These are phyloP conservation scores for Metridium senile DNA, from an alignment of 92 coral and sea anemone genomes.

Conservation along the genomic window DNA sequence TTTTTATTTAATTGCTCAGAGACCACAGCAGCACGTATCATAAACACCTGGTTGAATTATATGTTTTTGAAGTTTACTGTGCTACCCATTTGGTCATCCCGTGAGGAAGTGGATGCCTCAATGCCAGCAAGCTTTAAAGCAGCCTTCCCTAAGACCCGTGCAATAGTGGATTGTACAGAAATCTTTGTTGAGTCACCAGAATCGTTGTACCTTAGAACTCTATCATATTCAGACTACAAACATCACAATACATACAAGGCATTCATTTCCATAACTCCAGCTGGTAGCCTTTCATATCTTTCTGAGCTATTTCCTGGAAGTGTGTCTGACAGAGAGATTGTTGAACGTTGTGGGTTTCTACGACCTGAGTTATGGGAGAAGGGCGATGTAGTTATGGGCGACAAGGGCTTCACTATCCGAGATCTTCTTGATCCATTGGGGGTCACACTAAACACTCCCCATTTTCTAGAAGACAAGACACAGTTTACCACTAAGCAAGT, in stretches of 20 bases:
- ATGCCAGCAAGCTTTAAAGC: slow-evolving; percentile 58
- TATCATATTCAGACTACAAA: slow-evolving; percentile 59
- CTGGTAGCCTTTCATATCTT: slow-evolving; percentile 46
- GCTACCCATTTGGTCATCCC: slow-evolving; percentile 56
- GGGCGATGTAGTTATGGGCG: slow-evolving; percentile 62
- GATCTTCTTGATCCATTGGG: slow-evolving; percentile 46
- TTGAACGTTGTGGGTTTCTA: slow-evolving; percentile 51
- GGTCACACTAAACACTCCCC: slow-evolving; percentile 44
- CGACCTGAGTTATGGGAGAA: slow-evolving; percentile 47
- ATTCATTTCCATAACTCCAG: slow-evolving; percentile 51
- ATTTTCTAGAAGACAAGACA: slow-evolving; percentile 41
- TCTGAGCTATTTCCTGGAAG: slow-evolving; percentile 51
- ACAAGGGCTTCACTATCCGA: slow-evolving; percentile 46
- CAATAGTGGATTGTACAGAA: slow-evolving; percentile 47
- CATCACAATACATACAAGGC: slow-evolving; percentile 58
- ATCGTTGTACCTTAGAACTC: slow-evolving; percentile 40
- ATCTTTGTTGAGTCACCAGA: slow-evolving; percentile 61
- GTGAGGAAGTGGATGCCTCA: slow-evolving; percentile 48
- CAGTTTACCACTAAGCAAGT: slow-evolving; percentile 48
- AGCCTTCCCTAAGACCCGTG: slow-evolving; percentile 56
- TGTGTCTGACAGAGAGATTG: slow-evolving; percentile 54
- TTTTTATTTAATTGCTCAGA: slow-evolving; percentile 42
- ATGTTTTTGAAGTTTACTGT: slow-evolving; percentile 42
- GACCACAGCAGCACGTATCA: slow-evolving; percentile 42
- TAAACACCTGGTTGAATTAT: slow-evolving; percentile 54